Conservation (phyloP, 35 echinoderm and acorn worm species). For the Acanthaster planci region DNA sequence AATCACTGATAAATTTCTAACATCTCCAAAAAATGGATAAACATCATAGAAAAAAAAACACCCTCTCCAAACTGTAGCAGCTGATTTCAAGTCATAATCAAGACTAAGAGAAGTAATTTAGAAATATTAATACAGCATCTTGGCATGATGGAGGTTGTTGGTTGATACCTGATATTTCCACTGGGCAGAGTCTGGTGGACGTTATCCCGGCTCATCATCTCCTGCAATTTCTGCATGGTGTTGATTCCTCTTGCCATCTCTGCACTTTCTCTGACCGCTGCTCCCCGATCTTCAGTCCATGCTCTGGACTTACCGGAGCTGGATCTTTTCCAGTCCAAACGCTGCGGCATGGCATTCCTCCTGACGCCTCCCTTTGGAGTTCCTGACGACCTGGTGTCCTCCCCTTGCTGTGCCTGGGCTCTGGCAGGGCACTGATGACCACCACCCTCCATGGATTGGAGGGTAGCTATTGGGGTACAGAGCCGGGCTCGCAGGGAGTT, state of each 20-base stretch:
- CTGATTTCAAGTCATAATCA: too few relatives aligned
- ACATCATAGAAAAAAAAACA: too few relatives aligned
- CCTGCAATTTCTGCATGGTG: constrained; percentile 4
- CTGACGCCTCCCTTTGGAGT: not conserved
- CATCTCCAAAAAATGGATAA: too few relatives aligned
- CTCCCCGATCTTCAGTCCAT: constrained; percentile 2
- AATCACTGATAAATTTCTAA: not conserved
- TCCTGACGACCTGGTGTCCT: not conserved
- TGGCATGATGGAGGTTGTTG: not conserved
- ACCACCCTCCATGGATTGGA: not conserved
- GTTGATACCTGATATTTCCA: not conserved
- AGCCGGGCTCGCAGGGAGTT: not conserved
- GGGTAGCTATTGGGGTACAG: constrained; percentile 1
- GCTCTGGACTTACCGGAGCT: not conserved
- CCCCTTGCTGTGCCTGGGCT: not conserved
- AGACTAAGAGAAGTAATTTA: too few relatives aligned
- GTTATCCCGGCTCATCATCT: constrained; percentile 30
- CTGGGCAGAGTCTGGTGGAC: not conserved
- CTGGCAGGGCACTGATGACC: not conserved
- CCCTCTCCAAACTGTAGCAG: too few relatives aligned
- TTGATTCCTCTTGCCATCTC: not conserved
- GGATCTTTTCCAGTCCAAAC: not conserved
- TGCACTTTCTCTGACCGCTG: not conserved
- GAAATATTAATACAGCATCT: too few relatives aligned
- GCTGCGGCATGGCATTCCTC: not conserved